Evolutionary conservation across 2,113 vertebrate genomes (phyloP), one percentile per base, ranked within the genome.

Genomic region (Hiodon tergisus): DNA sequence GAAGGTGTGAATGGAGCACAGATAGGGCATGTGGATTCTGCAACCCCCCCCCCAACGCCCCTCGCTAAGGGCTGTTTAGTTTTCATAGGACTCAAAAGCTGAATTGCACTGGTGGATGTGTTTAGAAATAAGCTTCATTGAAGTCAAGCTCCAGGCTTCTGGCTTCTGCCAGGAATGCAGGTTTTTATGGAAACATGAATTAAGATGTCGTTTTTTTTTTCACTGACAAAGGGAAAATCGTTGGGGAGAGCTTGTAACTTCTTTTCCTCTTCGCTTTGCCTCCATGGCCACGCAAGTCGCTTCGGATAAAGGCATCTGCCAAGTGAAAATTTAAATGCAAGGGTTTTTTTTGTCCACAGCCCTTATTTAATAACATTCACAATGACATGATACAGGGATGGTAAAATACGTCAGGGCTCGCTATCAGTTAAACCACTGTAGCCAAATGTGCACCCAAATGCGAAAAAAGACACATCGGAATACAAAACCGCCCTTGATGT

Each of bases 401-500:
- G 9, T 59, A 3, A 14, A 9, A 59, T 14, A 8, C 14, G 9
- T 9, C 58, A 59, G 14, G 14, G 14, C 14, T 11, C 58, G 58
- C 58, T 59, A 9, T 3, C 9, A 63, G n/a, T 13, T 16, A 16
- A 16, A 4, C 61, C 14, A 4, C n/a, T 16, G n/a, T 16, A 16
- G 50, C 17, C 50, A 68, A n/a, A 53, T 6, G 14, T 53, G n/a
- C 17, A 46, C 8, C 4, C 4, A 60, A n/a, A 74, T 77, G 31
- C 17, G n/a, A 47, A 63, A 81, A 71, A 81, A 78, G 77, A 60
- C 73, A 79, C 78, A 83, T 85, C 85, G 85, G 82, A 83, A 84
- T 85, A 86, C 79, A 81, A 78, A 83, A 81, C 80, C 78, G 81
- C 80, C 80, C 72, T 76, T 61, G 75, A 83, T 79, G 79, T 81